These are phyloP conservation scores for Drosophila maculinotata DNA, from an alignment of 2,888 invertebrate species.

Conservation along the genomic window DNA sequence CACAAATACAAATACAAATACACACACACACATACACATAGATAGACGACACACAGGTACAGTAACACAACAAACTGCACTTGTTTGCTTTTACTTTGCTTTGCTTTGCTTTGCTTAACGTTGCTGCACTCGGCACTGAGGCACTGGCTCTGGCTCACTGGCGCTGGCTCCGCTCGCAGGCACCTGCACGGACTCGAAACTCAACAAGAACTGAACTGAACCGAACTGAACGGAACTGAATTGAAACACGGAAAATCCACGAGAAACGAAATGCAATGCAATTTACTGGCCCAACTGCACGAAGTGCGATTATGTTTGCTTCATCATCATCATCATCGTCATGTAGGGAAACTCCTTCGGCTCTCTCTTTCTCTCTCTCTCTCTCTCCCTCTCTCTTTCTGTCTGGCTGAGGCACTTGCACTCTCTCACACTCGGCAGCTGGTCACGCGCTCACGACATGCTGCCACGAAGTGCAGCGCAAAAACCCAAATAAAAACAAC, in stretches of 20 bases:
- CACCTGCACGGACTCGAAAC: slow-evolving; percentile 80
- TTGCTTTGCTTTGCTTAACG: slow-evolving; percentile 36
- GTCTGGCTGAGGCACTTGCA: slow-evolving; percentile 6
- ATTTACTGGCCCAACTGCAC: slow-evolving; percentile 58
- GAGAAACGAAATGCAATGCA: slow-evolving; percentile 67
- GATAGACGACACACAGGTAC: slow-evolving; percentile 4
- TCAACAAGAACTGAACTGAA: slow-evolving; percentile 79
- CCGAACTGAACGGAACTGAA: no score
- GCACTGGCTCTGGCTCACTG: slow-evolving; percentile 26
- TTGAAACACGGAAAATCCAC: slow-evolving; percentile 15
- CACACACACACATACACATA: background rate
- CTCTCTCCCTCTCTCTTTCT: slow-evolving; percentile 23
- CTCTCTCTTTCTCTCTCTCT: slow-evolving; percentile 24
- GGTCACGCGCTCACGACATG: slow-evolving; percentile 67
- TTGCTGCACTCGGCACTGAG: slow-evolving; percentile 49
- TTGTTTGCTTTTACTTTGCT: slow-evolving; percentile 55
- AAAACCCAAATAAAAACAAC: slow-evolving; percentile 46
- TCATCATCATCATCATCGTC: slow-evolving; percentile 46
- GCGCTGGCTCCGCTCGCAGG: slow-evolving; percentile 47
- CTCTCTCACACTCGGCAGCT: slow-evolving; percentile 30
- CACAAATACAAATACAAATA: slow-evolving; percentile 14
- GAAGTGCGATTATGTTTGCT: slow-evolving; percentile 67
- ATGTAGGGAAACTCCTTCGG: slow-evolving; percentile 68
- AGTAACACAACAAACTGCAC: slow-evolving; percentile 34
- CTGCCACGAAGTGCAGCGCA: slow-evolving; percentile 54